phyloP scores from a whole-genome alignment of 2,888 invertebrate genomes.

The Cloeon dipterum region DNA sequence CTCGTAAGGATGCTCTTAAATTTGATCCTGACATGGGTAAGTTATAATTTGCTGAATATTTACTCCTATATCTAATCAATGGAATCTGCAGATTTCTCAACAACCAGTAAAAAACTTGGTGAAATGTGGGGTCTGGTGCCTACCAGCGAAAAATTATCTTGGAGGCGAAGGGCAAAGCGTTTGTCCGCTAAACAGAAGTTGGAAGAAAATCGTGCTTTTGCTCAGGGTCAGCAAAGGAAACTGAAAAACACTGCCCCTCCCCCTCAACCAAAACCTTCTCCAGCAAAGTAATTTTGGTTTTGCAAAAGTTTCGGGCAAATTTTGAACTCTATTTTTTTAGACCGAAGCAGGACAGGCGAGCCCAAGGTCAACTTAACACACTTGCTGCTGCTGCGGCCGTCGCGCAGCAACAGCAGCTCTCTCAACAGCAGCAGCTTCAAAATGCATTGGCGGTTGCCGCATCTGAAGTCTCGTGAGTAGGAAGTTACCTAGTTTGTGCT shows the following conservation, averaged over 20 bases:
- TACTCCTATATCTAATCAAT: background rate
- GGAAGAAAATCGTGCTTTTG: too few relatives aligned
- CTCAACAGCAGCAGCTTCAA: background rate
- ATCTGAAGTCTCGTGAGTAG: background rate
- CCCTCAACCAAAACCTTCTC: background rate
- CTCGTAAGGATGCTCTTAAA: conserved; percentile 45
- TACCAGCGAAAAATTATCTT: conserved; percentile 35
- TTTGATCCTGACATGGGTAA: conserved; percentile 50
- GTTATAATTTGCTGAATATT: conserved; percentile 6
- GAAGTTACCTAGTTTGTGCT: too few relatives aligned
- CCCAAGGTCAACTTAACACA: background rate
- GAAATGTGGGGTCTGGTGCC: conserved; percentile 72
- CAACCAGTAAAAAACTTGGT: conserved; percentile 60
- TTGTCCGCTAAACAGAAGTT: conserved; percentile 20
- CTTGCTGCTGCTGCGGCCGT: background rate
- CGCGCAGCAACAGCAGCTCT: background rate
- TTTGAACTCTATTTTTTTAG: too few relatives aligned
- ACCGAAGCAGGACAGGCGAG: background rate
- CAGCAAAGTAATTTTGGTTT: background rate
- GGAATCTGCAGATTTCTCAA: conserved; percentile 38
- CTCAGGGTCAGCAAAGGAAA: conserved; percentile 17
- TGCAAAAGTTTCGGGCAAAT: too few relatives aligned
- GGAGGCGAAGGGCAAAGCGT: conserved; percentile 64
- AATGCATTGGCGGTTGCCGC: background rate
- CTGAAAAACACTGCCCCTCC: conserved; percentile 18